Conservation (phyloP, 1,140 invertebrate genomes). For the Pygmarrhopalites habei region DNA sequence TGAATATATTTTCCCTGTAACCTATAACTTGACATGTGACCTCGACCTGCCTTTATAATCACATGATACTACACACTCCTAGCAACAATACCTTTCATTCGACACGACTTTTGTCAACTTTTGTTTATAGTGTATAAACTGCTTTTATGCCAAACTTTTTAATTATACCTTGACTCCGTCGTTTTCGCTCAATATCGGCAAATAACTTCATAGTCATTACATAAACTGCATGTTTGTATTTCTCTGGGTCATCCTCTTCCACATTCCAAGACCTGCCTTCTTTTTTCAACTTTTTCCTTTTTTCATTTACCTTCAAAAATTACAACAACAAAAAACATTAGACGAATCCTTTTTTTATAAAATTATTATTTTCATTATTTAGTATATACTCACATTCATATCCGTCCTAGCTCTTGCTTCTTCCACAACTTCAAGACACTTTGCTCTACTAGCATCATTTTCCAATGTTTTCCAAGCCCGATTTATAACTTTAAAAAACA, state of each 20-base stretch:
- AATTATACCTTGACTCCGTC: constrained; percentile 31
- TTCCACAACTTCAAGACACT: constrained; percentile 93
- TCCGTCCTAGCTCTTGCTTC: constrained; percentile 92
- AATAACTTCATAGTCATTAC: constrained; percentile 98
- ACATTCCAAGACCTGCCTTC: constrained; percentile 73
- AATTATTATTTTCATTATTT: neutral
- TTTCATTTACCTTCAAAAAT: constrained; percentile 72
- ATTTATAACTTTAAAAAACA: constrained; percentile 65
- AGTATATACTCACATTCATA: constrained; percentile 64
- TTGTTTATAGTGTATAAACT: too few relatives aligned
- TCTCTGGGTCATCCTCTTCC: constrained; percentile 89
- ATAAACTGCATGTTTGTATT: constrained; percentile 90
- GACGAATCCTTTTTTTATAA: too few relatives aligned
- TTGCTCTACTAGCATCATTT: constrained; percentile 85
- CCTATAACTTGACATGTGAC: too few relatives aligned
- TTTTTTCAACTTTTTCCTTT: constrained; percentile 88
- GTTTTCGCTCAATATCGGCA: constrained; percentile 87
- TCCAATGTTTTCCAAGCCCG: constrained; percentile 94
- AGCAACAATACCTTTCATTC: too few relatives aligned
- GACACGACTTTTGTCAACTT: too few relatives aligned
- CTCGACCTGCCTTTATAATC: too few relatives aligned
- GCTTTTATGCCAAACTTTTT: too few relatives aligned
- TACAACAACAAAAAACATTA: constrained; percentile 16
- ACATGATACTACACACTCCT: too few relatives aligned
- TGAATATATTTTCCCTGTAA: too few relatives aligned